phyloP scores from a whole-genome alignment of 2,113 vertebrate species.

The Lethenteron camtschaticum region DNA sequence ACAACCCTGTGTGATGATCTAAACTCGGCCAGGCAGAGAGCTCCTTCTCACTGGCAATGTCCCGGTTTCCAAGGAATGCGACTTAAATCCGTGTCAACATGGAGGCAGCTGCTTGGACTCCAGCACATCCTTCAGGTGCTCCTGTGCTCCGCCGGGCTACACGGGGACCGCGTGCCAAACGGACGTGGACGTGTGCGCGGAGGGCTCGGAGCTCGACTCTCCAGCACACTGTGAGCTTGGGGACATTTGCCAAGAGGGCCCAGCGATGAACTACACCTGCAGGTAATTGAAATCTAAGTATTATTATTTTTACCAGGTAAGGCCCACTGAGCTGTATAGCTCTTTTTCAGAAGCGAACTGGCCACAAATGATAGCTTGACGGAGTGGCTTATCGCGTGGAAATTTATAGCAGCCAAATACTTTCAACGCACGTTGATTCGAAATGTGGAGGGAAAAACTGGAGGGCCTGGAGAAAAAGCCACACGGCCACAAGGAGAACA shows the following conservation, averaged over 20 bases:
- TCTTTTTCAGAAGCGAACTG: too few relatives aligned
- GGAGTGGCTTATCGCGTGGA: too few relatives aligned
- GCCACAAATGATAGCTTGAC: too few relatives aligned
- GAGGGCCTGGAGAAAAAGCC: too few relatives aligned
- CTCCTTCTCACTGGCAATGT: background rate
- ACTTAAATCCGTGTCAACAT: background rate
- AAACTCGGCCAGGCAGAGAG: too few relatives aligned
- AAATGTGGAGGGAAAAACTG: too few relatives aligned
- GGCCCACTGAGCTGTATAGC: background rate
- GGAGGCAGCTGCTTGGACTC: too few relatives aligned
- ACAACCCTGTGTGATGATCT: too few relatives aligned
- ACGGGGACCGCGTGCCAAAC: slow-evolving; percentile 34
- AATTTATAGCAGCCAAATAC: too few relatives aligned
- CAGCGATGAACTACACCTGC: slow-evolving; percentile 16
- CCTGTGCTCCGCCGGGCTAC: slow-evolving; percentile 19
- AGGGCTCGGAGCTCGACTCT: slow-evolving; percentile 7
- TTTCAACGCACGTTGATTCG: too few relatives aligned
- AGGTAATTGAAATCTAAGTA: slow-evolving; percentile 17
- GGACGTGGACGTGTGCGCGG: slow-evolving; percentile 20
- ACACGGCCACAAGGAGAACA: too few relatives aligned
- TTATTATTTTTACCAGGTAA: background rate
- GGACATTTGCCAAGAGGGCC: slow-evolving; percentile 15
- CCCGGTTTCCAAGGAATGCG: background rate
- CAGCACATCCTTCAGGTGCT: too few relatives aligned
- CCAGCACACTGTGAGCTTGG: slow-evolving; percentile 13